Percentiles rank a stretch among this genome's conserved stretches.
These are phyloP conservation scores for Myotis daubentonii DNA, from an alignment of 2,797 vertebrate genomes.

Conservation along the genomic window DNA sequence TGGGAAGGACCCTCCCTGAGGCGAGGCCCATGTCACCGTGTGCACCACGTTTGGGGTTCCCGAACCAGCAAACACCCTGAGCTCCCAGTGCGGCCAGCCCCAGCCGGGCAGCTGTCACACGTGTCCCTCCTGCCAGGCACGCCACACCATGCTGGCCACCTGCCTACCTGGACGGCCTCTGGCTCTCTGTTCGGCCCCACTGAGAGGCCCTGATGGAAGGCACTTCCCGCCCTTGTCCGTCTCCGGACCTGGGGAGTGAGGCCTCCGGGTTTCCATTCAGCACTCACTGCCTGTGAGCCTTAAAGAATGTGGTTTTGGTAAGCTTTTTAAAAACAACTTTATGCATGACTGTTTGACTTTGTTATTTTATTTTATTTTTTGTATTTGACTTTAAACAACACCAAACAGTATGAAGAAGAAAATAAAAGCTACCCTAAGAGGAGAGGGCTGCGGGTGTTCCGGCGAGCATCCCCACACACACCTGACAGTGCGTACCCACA, in stretches of 20 bases:
- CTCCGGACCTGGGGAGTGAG: not conserved
- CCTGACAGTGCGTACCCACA: rapidly evolving
- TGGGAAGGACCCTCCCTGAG: not conserved
- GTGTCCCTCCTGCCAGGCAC: not conserved
- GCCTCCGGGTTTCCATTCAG: not conserved
- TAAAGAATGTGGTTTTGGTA: not conserved
- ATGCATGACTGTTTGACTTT: not conserved
- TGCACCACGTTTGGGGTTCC: not conserved
- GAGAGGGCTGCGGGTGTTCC: not conserved
- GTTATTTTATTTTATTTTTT: not conserved
- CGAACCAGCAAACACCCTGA: not conserved
- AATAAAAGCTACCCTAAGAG: not conserved
- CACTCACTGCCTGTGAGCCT: not conserved
- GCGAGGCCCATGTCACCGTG: rapidly evolving
- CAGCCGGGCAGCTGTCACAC: not conserved
- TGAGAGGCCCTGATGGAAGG: no score
- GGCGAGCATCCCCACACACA: rapidly evolving
- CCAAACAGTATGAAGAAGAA: not conserved
- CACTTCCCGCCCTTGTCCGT: rapidly evolving
- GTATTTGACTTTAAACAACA: not conserved
- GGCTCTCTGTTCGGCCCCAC: rapidly evolving
- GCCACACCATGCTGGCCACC: rapidly evolving
- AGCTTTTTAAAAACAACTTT: not conserved
- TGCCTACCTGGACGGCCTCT: not conserved
- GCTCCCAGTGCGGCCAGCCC: not conserved